Percentiles rank a stretch among this genome's conserved stretches.
Conservation (phyloP, 2,797 vertebrate genomes). For the Platyrinchus mystaceus region DNA sequence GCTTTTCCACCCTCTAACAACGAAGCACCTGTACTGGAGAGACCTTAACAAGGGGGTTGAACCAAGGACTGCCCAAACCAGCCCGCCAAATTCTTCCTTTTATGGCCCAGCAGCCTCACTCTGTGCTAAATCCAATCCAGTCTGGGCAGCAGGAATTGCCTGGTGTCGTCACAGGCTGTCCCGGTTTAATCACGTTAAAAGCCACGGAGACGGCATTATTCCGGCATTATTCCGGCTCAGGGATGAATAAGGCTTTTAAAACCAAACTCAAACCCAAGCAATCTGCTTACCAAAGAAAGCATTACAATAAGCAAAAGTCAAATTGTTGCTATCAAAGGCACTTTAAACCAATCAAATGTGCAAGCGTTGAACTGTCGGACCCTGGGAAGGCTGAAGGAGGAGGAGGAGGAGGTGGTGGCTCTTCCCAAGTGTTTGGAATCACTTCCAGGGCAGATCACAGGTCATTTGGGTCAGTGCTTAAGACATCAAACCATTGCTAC, state of each 20-base stretch:
- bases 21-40: rapidly evolving
- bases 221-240: conserved; percentile 67
- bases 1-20: not conserved
- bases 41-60: not conserved
- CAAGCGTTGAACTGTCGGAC: not conserved
- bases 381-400: not conserved
- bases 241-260: conserved; percentile 58
- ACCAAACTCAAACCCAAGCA: not conserved
- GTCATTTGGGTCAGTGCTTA: not conserved
- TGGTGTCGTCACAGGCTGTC: not conserved
- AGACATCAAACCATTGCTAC: not conserved
- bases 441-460: not conserved
- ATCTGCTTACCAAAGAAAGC: conserved; percentile 28
- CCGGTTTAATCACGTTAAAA: conserved; percentile 69
- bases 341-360: not conserved
- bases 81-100: not conserved
- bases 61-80: not conserved
- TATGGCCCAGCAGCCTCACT: not conserved
- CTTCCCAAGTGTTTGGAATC: not conserved
- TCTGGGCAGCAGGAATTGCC: not conserved
- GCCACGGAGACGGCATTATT: conserved; percentile 51
- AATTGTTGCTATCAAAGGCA: not conserved
- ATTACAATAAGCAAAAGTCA: conserved; percentile 28
- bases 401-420: not conserved
- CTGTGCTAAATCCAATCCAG: not conserved